Evolutionary conservation across 2,113 vertebrate genomes (phyloP).

Genomic region (Tursiops truncatus): DNA sequence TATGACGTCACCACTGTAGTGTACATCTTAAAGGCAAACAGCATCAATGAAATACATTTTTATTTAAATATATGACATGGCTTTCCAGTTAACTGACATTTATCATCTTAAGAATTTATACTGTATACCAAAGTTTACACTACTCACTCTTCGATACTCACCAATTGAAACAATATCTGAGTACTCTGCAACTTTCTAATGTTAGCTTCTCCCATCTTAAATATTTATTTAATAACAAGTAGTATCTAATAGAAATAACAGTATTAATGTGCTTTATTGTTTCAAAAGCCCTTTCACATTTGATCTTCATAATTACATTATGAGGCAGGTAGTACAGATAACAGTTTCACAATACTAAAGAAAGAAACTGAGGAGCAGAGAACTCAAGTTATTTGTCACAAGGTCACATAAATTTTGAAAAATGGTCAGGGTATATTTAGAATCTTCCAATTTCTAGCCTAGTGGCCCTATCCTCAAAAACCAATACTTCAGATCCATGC

Average conservation of each 20-base stretch:
- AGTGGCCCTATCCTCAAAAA: not conserved
- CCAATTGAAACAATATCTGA: not conserved
- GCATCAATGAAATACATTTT: not conserved
- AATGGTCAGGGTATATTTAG: not conserved
- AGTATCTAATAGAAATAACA: conserved; percentile 21
- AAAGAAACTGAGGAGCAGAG: conserved; percentile 6
- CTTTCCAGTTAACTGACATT: conserved; percentile 36
- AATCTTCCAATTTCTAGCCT: conserved; percentile 12
- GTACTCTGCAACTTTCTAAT: not conserved
- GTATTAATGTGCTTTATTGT: not conserved
- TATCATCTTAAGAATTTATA: conserved; percentile 31
- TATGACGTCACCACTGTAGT: conserved; percentile 14
- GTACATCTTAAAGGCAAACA: not conserved
- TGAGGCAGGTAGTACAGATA: not conserved
- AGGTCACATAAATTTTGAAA: not conserved
- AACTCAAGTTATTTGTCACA: not conserved
- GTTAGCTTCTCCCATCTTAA: conserved; percentile 3
- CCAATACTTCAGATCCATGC: not conserved
- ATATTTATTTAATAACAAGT: conserved; percentile 21
- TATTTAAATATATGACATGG: conserved; percentile 22
- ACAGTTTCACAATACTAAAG: not conserved
- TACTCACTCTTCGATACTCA: not conserved
- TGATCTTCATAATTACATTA: not conserved
- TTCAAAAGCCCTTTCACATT: conserved; percentile 1
- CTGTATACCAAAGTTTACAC: not conserved